phyloP scores from a whole-genome alignment of 2,113 vertebrate species.

The Lepus europaeus region DNA sequence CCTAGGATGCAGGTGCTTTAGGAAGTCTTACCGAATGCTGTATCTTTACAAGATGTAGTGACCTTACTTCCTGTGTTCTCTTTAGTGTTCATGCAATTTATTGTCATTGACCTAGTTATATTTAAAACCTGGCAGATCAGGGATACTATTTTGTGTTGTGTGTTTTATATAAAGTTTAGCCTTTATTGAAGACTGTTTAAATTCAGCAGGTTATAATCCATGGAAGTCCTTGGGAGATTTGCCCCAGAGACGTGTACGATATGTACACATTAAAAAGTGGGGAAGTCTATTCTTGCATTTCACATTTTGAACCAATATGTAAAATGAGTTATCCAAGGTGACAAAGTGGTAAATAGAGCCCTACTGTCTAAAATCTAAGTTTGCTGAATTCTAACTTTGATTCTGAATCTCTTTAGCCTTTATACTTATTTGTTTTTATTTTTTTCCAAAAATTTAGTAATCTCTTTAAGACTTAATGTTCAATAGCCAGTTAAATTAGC shows the following conservation, averaged over 20 bases:
- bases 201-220: neutral
- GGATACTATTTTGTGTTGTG: neutral
- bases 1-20: neutral
- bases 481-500: neutral
- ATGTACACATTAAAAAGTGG: neutral
- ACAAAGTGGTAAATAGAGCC: neutral
- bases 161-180: conserved; percentile 32
- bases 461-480: neutral
- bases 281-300: neutral
- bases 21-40: neutral
- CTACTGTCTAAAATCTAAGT: neutral
- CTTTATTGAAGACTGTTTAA: neutral
- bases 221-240: neutral
- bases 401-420: neutral
- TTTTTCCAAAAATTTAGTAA: neutral
- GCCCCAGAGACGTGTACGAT: neutral
- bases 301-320: neutral
- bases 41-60: neutral
- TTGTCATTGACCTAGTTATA: neutral
- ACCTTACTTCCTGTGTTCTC: neutral
- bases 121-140: neutral
- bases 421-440: neutral
- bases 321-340: neutral
- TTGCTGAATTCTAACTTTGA: neutral
- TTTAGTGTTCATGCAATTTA: neutral